phyloP scores from a whole-genome alignment of 2,113 vertebrate genomes.

The Macroglossus sobrinus region DNA sequence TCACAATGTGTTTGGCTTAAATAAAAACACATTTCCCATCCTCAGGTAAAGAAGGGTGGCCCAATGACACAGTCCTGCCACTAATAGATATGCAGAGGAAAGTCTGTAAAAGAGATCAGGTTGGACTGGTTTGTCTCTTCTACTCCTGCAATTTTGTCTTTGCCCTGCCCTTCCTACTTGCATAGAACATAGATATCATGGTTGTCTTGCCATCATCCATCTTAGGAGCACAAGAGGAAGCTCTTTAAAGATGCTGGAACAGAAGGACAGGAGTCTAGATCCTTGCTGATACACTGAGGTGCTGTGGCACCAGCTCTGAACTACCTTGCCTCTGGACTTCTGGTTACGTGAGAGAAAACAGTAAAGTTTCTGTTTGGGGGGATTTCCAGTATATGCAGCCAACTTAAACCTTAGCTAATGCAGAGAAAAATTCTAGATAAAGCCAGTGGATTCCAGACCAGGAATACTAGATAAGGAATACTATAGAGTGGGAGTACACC shows the following conservation, averaged over 20 bases:
- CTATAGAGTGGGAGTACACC: not conserved
- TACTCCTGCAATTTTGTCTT: not conserved
- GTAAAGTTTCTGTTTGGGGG: not conserved
- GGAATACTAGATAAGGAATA: not conserved
- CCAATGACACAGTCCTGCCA: not conserved
- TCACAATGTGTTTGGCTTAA: not conserved
- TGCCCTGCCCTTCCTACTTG: not conserved
- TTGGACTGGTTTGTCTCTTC: not conserved
- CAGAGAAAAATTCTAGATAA: not conserved
- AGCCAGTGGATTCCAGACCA: not conserved
- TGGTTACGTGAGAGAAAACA: not conserved
- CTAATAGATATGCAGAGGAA: not conserved
- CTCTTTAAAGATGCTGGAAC: not conserved
- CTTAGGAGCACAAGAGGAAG: too few relatives aligned
- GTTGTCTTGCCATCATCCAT: not conserved
- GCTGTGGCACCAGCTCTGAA: too few relatives aligned
- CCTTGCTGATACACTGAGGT: accelerated
- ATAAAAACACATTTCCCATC: not conserved
- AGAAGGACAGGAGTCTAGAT: too few relatives aligned
- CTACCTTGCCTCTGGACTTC: not conserved
- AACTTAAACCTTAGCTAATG: not conserved
- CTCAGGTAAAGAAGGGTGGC: not conserved
- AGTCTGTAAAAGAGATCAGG: not conserved
- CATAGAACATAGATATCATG: not conserved
- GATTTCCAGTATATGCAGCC: not conserved